Evolutionary conservation across 2,888 invertebrate species (phyloP).

Genomic region (Pherbina coryleti): DNA sequence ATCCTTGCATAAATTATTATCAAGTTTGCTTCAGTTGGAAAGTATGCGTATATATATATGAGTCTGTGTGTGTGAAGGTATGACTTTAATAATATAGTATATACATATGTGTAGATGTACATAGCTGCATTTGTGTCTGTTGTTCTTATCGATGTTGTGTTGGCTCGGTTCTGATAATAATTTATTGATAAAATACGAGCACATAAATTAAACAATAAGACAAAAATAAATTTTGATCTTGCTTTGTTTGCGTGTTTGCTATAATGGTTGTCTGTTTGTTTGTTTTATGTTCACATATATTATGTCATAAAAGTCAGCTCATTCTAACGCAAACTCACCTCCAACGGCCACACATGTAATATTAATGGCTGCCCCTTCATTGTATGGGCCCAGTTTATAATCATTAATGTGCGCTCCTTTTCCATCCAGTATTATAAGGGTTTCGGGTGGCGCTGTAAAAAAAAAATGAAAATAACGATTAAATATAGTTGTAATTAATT

Average conservation of each 20-base stretch:
- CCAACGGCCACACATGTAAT: constrained; percentile 88
- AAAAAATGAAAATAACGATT: constrained; percentile 54
- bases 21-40: not conserved
- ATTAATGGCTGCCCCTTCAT: constrained; percentile 84
- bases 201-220: constrained; percentile 11
- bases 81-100: not conserved
- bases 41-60: not conserved
- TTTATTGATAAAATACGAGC: constrained; percentile 15
- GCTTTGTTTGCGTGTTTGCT: too few species aligned
- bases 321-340: constrained; percentile 73
- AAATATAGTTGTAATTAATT: constrained; percentile 10
- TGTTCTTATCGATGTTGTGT: constrained; percentile 6
- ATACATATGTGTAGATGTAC: not conserved
- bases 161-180: constrained; percentile 6
- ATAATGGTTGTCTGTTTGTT: not conserved
- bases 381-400: constrained; percentile 86
- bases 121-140: not conserved
- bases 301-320: not conserved
- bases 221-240: too few species aligned
- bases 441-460: constrained; percentile 82
- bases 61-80: not conserved
- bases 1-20: constrained; percentile 33
- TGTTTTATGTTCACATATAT: not conserved
- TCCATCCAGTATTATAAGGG: constrained; percentile 83
- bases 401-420: constrained; percentile 81